phyloP scores from a whole-genome alignment of 2,113 vertebrate species.

The Leiothrix lutea region DNA sequence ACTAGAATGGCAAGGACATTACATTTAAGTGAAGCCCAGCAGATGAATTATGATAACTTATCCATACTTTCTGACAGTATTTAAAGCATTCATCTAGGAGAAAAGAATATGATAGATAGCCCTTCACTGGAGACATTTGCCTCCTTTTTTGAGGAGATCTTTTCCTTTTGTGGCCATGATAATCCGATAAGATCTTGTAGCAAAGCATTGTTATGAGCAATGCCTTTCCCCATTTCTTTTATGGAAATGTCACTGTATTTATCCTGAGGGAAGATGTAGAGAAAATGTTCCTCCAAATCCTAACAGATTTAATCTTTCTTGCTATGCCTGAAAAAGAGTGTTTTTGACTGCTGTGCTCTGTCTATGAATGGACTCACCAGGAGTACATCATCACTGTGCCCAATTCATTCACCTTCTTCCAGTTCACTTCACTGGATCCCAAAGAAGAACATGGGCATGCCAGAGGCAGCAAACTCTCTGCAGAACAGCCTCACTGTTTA shows the following conservation, averaged over 20 bases:
- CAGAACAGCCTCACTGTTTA: not conserved
- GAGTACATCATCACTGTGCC: not conserved
- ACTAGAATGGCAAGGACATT: not conserved
- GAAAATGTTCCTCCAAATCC: not conserved
- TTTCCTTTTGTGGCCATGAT: not conserved
- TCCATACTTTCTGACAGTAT: not conserved
- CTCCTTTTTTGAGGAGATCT: not conserved
- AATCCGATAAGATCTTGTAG: not conserved
- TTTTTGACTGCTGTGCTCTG: not conserved
- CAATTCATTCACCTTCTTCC: not conserved
- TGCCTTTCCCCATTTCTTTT: not conserved
- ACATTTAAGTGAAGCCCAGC: not conserved
- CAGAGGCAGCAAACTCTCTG: not conserved
- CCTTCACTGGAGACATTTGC: not conserved
- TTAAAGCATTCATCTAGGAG: not conserved
- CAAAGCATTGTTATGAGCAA: not conserved
- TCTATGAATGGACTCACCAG: not conserved
- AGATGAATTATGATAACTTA: not conserved
- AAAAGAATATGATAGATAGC: not conserved
- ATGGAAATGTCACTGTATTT: conserved; percentile 27
- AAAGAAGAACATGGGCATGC: not conserved
- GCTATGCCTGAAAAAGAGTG: not conserved
- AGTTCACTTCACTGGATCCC: not conserved
- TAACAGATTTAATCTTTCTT: not conserved
- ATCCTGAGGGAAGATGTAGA: not conserved